phyloP scores from a whole-genome alignment of 2,113 vertebrate species.

The Pygoscelis antarcticus region DNA sequence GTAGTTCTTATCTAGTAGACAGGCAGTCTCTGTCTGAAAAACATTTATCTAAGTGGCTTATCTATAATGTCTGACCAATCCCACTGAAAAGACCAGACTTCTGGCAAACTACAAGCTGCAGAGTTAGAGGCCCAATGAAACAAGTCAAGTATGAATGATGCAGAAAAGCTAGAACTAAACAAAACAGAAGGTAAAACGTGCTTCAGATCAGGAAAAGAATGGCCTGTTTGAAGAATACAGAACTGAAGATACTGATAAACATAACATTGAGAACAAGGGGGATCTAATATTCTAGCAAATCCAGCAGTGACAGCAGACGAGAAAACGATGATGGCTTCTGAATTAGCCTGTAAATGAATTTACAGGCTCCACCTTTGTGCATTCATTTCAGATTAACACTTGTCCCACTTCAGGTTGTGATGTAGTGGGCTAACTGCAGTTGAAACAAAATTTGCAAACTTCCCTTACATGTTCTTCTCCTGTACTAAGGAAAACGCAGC shows the following conservation, averaged over 20 bases:
- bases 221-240: background rate
- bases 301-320: background rate
- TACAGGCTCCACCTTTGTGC: background rate
- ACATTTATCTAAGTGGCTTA: background rate
- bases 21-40: background rate
- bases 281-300: background rate
- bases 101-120: background rate
- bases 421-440: background rate
- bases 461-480: background rate
- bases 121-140: background rate
- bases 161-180: background rate
- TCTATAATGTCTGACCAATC: background rate
- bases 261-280: background rate
- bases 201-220: background rate
- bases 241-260: background rate
- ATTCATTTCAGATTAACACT: background rate
- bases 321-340: background rate
- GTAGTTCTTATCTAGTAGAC: conserved; percentile 11
- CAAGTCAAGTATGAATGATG: background rate
- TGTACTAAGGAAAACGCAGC: background rate
- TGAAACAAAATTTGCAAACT: background rate
- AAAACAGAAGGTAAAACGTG: background rate
- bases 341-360: background rate
- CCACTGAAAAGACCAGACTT: background rate
- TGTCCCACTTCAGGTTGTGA: background rate